Evolutionary conservation across 2,797 vertebrate species (phyloP).

Genomic region (Malurus splendens): DNA sequence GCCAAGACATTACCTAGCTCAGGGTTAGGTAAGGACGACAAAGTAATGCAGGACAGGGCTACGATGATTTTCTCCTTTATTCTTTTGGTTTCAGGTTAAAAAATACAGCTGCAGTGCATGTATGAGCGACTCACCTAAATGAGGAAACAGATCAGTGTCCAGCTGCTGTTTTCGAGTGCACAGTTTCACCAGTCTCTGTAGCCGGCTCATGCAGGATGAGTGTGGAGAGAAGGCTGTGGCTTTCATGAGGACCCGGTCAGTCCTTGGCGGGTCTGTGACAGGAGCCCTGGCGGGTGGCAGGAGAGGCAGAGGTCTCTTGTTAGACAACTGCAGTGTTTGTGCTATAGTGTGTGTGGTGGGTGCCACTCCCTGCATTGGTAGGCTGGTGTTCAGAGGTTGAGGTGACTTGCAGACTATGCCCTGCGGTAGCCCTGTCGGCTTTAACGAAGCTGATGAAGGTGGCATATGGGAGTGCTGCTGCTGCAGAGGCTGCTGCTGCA

Average conservation of each 20-base stretch:
- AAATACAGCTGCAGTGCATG: not conserved
- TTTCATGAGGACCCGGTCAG: constrained; percentile 86
- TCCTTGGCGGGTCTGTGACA: constrained; percentile 65
- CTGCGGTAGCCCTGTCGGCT: constrained; percentile 79
- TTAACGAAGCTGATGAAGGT: constrained; percentile 71
- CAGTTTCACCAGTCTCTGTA: constrained; percentile 95
- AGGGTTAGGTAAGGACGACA: not conserved
- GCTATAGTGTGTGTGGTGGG: constrained; percentile 82
- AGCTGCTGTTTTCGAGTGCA: constrained; percentile 88
- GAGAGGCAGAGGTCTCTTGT: constrained; percentile 83
- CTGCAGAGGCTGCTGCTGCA: constrained; percentile 74
- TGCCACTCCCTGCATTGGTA: constrained; percentile 87
- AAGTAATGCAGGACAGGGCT: not conserved
- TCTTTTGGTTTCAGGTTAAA: not conserved
- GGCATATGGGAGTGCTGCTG: constrained; percentile 78
- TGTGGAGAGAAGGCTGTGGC: constrained; percentile 88
- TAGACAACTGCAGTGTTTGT: constrained; percentile 81
- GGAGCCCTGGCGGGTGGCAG: constrained; percentile 75
- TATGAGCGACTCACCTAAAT: constrained; percentile 81
- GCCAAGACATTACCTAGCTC: not conserved
- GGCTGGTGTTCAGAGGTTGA: constrained; percentile 90
- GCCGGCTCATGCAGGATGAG: constrained; percentile 86
- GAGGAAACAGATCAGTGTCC: constrained; percentile 92
- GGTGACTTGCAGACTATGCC: constrained; percentile 94
- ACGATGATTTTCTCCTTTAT: not conserved